phyloP scores from a whole-genome alignment of 2,113 vertebrate genomes.

The Athene cunicularia region DNA sequence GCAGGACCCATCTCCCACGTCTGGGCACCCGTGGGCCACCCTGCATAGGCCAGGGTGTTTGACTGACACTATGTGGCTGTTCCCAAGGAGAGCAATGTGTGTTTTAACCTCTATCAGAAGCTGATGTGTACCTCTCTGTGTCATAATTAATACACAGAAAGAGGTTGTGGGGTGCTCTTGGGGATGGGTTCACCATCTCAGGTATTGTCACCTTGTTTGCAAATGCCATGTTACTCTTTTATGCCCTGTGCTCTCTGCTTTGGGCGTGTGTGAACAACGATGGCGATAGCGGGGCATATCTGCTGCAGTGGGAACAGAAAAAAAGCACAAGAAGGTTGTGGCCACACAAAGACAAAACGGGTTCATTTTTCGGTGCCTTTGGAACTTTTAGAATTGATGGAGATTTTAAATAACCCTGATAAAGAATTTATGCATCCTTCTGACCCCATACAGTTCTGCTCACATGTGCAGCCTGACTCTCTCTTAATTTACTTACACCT shows the following conservation, averaged over 20 bases:
- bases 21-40: not conserved
- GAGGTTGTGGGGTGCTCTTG: not conserved
- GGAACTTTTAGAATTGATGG: not conserved
- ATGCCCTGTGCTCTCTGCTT: not conserved
- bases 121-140: rapidly evolving
- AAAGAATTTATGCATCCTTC: not conserved
- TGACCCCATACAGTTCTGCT: not conserved
- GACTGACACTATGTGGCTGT: not conserved
- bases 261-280: not conserved
- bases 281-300: rapidly evolving
- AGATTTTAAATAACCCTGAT: not conserved
- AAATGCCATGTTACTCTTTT: not conserved
- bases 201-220: not conserved
- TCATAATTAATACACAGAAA: not conserved
- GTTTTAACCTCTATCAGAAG: not conserved
- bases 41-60: not conserved
- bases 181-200: not conserved
- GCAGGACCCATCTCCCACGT: not conserved
- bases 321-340: not conserved
- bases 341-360: not conserved
- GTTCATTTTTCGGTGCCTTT: not conserved
- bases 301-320: not conserved
- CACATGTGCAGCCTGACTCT: not conserved
- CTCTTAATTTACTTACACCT: conserved; percentile 25
- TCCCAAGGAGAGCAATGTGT: not conserved